Evolutionary conservation across 2,797 vertebrate species (phyloP), one percentile per base, ranked within the genome.

Genomic region (Sus cebifrons): DNA sequence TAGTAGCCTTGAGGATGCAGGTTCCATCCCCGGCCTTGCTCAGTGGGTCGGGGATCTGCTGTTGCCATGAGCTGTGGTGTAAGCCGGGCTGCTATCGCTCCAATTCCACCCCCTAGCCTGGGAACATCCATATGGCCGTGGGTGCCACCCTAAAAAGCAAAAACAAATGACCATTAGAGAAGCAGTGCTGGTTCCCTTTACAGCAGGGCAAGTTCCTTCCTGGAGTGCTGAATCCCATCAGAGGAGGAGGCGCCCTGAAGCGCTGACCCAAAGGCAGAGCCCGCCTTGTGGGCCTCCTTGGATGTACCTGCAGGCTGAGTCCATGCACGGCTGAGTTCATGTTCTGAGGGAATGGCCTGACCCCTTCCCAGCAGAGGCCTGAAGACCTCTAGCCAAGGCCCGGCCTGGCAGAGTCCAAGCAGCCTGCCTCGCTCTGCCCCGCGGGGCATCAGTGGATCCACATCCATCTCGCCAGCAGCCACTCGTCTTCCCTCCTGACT

Each of bases 171-270:
- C 9, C 44, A 49, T 23, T 1, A 21, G 21, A 84, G 52, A 14
- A 17, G 40, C 44, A 36, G 5, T 3, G 52, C 12, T n/a, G 54
- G 14, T 44, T 64, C 44, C 25, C 16, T 54, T 49, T 15, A 60
- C 15, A 74, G 36, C 17, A 5, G 18, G 32, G 29, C 3, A 1
- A 32, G 36, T 25, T 67, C 58, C 58, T 14, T 67, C 58, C 58
- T 14, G 1, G 0, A 27, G 36, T 49, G n/a, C 36, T 16, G 12
- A 29, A 11, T 18, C 18, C 29, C 62, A 2, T 29, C 0, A 1
- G 5, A 58, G 29, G 27, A 58, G 62, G 18, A 82, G 18, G 27
- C 54, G 21, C 78, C 44, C 54, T 4, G 2, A 52, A 79, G 25
- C 20, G 74, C 77, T 21, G 21, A 62, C 78, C 64, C 71, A 27